These are phyloP conservation scores for Gymnodraco acuticeps DNA, from an alignment of 2,797 vertebrate species.

Conservation along the genomic window DNA sequence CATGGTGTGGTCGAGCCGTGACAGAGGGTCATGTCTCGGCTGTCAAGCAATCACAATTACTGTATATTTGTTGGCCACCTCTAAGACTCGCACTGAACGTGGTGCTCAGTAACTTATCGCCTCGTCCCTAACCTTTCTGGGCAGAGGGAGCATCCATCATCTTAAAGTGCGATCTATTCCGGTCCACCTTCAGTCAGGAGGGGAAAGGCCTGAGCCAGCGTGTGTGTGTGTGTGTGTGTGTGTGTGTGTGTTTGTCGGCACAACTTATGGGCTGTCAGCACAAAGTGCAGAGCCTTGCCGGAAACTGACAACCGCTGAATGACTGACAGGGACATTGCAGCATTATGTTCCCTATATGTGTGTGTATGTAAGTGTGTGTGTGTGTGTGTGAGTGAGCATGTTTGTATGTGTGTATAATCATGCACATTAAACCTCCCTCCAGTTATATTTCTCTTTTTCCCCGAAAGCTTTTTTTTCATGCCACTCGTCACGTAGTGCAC, in stretches of 20 bases:
- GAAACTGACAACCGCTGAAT: conserved; percentile 78
- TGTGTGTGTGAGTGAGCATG: conserved; percentile 11
- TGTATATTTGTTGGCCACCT: conserved; percentile 69
- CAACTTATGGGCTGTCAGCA: conserved; percentile 86
- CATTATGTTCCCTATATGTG: conserved; percentile 58
- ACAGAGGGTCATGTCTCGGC: conserved; percentile 55
- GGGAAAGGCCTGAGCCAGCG: conserved; percentile 69
- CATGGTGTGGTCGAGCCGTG: conserved; percentile 29
- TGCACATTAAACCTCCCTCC: conserved; percentile 57
- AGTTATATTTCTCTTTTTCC: conserved; percentile 58
- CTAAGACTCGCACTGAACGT: conserved; percentile 52
- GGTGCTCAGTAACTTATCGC: conserved; percentile 79
- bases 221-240: conserved; percentile 36
- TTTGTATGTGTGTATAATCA: conserved; percentile 42
- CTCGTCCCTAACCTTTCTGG: conserved; percentile 81
- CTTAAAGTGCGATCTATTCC: conserved; percentile 83
- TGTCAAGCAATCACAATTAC: conserved; percentile 75
- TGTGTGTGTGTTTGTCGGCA: conserved; percentile 50
- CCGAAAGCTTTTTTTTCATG: conserved; percentile 28
- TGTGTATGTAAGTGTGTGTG: conserved; percentile 49
- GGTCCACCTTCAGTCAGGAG: conserved; percentile 70
- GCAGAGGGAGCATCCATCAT: conserved; percentile 81
- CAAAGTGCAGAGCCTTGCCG: conserved; percentile 83
- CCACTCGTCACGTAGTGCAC: conserved; percentile 41
- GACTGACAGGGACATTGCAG: conserved; percentile 83